Evolutionary conservation across 2,888 invertebrate genomes (phyloP), one percentile per base, ranked within the genome.

Genomic region (Hybos culiciformis): DNA sequence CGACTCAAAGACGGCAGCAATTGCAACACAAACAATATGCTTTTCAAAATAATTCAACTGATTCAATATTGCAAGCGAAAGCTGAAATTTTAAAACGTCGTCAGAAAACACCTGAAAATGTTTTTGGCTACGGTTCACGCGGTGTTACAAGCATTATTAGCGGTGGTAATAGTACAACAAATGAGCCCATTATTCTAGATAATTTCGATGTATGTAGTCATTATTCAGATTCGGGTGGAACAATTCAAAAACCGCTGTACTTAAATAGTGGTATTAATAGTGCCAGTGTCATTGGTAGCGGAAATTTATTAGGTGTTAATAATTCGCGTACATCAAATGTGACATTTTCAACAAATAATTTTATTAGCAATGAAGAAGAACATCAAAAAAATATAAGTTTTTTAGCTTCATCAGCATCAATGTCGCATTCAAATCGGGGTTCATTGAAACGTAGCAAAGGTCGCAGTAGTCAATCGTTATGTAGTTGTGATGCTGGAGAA

Each of bases 401-500:
- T 11, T 17, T 17, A 32, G 17, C 8, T 17, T 47, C 45, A 24
- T 42, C 40, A 14, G 37, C 46, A 2, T 24, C 48, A 3, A 46
- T 39, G 49, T 50, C 48, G 33, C 47, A 50, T 31, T 46, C 48
- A 17, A 51, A 57, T 50, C 62, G 63, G 12, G 63, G 63, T 12
- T 64, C 63, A 8, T 43, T 64, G 32, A 61, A 60, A 42, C 60
- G 66, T 43, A 54, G 51, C 48, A 64, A 65, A 46, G 66, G 62
- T 14, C 63, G 64, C 21, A 67, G 67, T 50, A 63, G 59, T 53
- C 65, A 65, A 46, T 66, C 66, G 47, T 49, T 66, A 2, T 66
- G 66, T 50, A 66, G 66, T 48, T 66, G 66, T 49, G 67, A 66
- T 49, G 64, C 59, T 24, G 66, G 65, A 37, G 61, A 57, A 4